Conservation (phyloP, 2,797 vertebrate genomes). For the Dallia pectoralis region DNA sequence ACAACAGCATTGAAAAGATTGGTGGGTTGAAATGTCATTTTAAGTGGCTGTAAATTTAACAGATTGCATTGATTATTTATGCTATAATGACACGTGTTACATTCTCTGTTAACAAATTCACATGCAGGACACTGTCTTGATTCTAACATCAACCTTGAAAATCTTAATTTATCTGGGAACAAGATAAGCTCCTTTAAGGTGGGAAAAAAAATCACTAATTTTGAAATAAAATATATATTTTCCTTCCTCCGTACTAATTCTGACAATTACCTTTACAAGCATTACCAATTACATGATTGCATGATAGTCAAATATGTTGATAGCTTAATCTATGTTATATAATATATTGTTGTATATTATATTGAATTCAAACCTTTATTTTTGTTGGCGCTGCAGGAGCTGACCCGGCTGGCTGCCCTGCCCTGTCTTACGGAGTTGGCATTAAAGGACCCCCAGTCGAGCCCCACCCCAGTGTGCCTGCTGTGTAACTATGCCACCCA, state of each 20-base stretch:
- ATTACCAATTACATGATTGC: not conserved
- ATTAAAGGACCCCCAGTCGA: constrained; percentile 81
- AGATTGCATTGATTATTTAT: not conserved
- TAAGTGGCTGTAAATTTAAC: not conserved
- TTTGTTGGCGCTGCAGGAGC: constrained; percentile 73
- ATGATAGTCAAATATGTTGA: constrained; percentile 70
- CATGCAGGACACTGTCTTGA: constrained; percentile 71
- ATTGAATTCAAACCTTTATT: constrained; percentile 5
- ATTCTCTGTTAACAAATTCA: constrained; percentile 16
- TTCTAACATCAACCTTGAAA: constrained; percentile 76
- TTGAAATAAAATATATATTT: not conserved
- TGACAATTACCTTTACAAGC: not conserved
- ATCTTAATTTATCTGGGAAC: constrained; percentile 90
- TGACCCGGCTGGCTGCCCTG: constrained; percentile 77
- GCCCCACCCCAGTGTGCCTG: constrained; percentile 83
- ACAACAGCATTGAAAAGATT: constrained; percentile 78
- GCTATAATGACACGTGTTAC: constrained; percentile 47
- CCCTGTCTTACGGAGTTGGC: constrained; percentile 74
- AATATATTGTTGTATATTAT: constrained; percentile 80
- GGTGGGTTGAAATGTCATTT: constrained; percentile 65
- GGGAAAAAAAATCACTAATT: not conserved
- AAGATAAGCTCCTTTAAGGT: constrained; percentile 89
- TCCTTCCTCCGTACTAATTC: not conserved
- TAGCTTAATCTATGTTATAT: constrained; percentile 86
- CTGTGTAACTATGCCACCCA: constrained; percentile 87